Conservation (phyloP, 1,140 invertebrate species). For the Cataglyphis hispanica region DNA sequence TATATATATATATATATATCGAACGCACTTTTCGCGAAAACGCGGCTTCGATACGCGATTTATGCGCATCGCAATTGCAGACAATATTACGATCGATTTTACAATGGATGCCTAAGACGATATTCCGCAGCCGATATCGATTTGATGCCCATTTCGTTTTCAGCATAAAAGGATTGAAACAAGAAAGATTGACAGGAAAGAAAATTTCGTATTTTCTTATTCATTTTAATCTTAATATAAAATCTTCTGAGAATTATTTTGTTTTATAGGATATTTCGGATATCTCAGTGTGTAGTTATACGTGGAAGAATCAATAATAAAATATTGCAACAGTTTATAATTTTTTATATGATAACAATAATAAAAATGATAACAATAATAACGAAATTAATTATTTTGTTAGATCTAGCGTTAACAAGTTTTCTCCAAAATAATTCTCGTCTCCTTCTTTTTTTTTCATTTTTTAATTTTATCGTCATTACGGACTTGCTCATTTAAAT, state of each 20-base stretch:
- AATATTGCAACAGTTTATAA: neutral
- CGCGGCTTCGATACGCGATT: conserved; percentile 32
- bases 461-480: conserved; percentile 29
- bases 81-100: conserved; percentile 21
- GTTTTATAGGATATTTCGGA: neutral
- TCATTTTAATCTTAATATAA: neutral
- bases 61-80: conserved; percentile 29
- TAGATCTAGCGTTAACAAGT: neutral
- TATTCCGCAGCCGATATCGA: neutral
- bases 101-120: conserved; percentile 1
- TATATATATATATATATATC: conserved; percentile 59
- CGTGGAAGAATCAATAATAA: neutral
- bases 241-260: conserved; percentile 21
- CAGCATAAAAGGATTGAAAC: neutral
- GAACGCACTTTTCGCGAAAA: conserved; percentile 65
- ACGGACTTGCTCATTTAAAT: conserved; percentile 36
- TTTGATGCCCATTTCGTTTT: neutral
- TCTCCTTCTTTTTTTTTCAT: neutral
- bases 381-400: neutral
- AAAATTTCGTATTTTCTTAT: neutral
- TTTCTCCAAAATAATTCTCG: neutral
- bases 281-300: too few relatives aligned
- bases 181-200: neutral
- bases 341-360: neutral
- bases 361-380: neutral